Evolutionary conservation across 2,797 vertebrate species (phyloP).

Genomic region (Sebastes jordani): DNA sequence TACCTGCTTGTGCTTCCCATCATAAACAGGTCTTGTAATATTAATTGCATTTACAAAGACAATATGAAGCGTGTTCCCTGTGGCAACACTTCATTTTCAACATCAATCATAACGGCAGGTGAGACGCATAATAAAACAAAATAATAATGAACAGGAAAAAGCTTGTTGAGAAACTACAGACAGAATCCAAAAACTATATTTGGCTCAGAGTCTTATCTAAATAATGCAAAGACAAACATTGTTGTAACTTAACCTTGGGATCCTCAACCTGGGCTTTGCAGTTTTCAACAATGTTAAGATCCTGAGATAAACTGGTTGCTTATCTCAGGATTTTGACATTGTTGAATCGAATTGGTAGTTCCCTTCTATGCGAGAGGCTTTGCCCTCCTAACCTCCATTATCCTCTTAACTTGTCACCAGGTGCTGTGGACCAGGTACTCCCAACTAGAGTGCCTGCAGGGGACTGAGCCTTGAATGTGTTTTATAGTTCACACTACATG

Average conservation of each 20-base stretch:
- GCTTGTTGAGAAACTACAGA: neutral
- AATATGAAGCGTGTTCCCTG: neutral
- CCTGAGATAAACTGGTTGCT: neutral
- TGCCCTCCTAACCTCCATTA: constrained; percentile 19
- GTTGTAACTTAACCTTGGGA: neutral
- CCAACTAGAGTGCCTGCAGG: neutral
- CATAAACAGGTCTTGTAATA: constrained; percentile 31
- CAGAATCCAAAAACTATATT: neutral
- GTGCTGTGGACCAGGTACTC: constrained; percentile 1
- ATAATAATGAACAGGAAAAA: neutral
- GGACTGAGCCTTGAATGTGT: neutral
- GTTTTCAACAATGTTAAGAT: neutral
- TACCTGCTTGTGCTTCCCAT: constrained; percentile 21
- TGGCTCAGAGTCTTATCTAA: neutral
- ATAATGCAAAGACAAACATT: neutral
- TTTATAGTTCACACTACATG: neutral
- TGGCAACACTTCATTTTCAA: neutral
- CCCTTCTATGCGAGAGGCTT: neutral
- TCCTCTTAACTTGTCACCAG: constrained; percentile 24
- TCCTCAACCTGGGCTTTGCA: neutral
- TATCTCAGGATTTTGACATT: constrained; percentile 13
- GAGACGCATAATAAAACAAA: neutral
- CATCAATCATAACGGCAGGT: constrained; percentile 24
- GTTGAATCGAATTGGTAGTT: neutral
- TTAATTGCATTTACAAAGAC: constrained; percentile 37